A percentile compares a stretch with the other conserved stretches of the same genome.
Conservation (phyloP, 1,140 invertebrate species). For the Drosophila eugracilis region DNA sequence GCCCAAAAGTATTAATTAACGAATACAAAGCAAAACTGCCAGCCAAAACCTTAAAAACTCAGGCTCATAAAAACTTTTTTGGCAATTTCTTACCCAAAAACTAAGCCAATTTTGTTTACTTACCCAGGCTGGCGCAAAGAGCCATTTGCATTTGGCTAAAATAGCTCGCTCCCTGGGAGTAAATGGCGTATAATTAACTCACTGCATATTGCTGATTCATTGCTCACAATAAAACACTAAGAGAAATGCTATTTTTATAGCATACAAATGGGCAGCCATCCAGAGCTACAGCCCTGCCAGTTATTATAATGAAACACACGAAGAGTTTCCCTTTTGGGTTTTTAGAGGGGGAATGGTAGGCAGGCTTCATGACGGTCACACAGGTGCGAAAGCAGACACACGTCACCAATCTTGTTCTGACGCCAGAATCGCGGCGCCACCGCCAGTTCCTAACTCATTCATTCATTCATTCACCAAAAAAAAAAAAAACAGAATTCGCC, state of each 20-base stretch:
- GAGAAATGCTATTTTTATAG: constrained; percentile 65
- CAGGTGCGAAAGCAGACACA: constrained; percentile 57
- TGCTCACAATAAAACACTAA: constrained; percentile 19
- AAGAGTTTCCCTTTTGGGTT: not conserved
- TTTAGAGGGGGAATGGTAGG: not conserved
- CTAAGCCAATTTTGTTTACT: constrained; percentile 4
- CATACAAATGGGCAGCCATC: constrained; percentile 59
- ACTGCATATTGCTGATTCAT: constrained; percentile 52
- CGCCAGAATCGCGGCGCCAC: constrained; percentile 45
- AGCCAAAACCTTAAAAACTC: not conserved
- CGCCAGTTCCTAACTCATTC: constrained; percentile 48
- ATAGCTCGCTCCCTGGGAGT: not conserved
- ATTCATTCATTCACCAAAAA: constrained; percentile 80
- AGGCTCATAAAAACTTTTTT: constrained; percentile 27
- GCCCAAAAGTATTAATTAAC: constrained; percentile 12
- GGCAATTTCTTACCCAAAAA: constrained; percentile 7
- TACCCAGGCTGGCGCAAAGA: constrained; percentile 2
- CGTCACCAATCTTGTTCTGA: constrained; percentile 64
- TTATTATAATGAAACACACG: constrained; percentile 63
- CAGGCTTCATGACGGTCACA: constrained; percentile 39
- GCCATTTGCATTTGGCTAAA: constrained; percentile 28
- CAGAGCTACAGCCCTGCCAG: constrained; percentile 27
- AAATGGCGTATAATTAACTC: constrained; percentile 41
- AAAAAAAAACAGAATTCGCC: no score
- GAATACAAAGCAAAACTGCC: constrained; percentile 21